A percentile compares a stretch with the other conserved stretches of the same genome.
Evolutionary conservation across 2,888 invertebrate species (phyloP).

Genomic region (Antitype chi): DNA sequence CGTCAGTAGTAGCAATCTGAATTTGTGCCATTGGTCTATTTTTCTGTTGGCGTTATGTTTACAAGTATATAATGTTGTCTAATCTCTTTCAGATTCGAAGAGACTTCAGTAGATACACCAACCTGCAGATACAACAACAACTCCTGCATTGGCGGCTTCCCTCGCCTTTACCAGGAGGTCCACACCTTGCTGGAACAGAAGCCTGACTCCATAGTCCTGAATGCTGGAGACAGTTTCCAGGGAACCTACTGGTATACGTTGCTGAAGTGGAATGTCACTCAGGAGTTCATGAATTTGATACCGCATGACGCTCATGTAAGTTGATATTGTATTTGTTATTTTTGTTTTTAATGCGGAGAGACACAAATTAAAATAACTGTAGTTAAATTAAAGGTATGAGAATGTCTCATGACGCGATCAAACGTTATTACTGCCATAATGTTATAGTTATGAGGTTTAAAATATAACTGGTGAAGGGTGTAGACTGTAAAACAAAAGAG

Average conservation of each 20-base stretch:
- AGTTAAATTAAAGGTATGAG: neutral
- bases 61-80: neutral
- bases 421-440: too few species aligned
- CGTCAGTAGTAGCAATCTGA: too few species aligned
- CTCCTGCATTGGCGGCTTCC: conserved; percentile 93
- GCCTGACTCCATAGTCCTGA: conserved; percentile 92
- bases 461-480: too few species aligned
- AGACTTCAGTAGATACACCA: conserved; percentile 90
- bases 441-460: too few species aligned
- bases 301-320: conserved; percentile 94
- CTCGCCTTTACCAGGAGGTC: conserved; percentile 91
- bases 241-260: conserved; percentile 96
- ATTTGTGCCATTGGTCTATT: too few species aligned
- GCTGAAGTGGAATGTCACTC: conserved; percentile 94
- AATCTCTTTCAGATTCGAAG: conserved; percentile 89
- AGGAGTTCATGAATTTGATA: conserved; percentile 93
- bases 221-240: conserved; percentile 96
- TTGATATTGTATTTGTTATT: conserved; percentile 39
- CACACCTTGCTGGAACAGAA: conserved; percentile 85
- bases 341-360: neutral
- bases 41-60: neutral
- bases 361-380: neutral
- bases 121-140: conserved; percentile 89
- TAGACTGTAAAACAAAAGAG: too few species aligned
- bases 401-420: too few species aligned